These are phyloP conservation scores for Typhlichthys subterraneus DNA, from an alignment of 2,797 vertebrate species.

Conservation along the genomic window DNA sequence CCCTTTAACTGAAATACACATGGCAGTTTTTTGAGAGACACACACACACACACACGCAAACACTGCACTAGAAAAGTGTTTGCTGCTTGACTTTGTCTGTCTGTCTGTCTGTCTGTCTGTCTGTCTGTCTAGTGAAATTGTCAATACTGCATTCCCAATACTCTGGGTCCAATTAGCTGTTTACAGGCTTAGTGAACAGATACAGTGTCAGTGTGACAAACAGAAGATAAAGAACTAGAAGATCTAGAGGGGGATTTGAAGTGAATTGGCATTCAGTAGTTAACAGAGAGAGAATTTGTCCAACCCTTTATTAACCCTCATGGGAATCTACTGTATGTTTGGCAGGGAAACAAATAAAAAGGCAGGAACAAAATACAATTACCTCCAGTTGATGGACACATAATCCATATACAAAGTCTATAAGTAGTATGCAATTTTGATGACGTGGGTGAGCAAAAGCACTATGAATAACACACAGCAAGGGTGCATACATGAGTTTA, in stretches of 20 bases:
- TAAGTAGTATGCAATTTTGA: too few relatives aligned
- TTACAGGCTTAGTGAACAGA: conserved; percentile 2
- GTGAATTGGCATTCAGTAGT: background rate
- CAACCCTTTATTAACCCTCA: background rate
- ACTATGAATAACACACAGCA: too few relatives aligned
- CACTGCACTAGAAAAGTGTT: conserved; percentile 12
- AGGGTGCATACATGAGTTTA: too few relatives aligned
- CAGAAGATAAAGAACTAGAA: background rate
- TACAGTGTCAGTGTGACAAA: background rate
- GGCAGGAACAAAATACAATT: background rate
- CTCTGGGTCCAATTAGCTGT: conserved; percentile 29
- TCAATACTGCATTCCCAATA: background rate
- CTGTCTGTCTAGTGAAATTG: conserved; percentile 19
- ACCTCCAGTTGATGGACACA: background rate
- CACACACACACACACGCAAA: conserved; percentile 25
- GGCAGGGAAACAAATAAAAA: conserved; percentile 18
- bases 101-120: conserved; percentile 16
- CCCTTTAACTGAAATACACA: too few relatives aligned
- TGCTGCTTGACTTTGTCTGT: conserved; percentile 13
- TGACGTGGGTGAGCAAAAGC: too few relatives aligned
- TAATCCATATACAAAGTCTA: background rate
- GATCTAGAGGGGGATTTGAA: background rate
- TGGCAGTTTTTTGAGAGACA: background rate
- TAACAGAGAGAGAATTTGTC: background rate
- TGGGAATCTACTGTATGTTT: background rate